These are phyloP conservation scores for Naso thynnoides DNA, from an alignment of 2,797 vertebrate genomes.

Conservation along the genomic window DNA sequence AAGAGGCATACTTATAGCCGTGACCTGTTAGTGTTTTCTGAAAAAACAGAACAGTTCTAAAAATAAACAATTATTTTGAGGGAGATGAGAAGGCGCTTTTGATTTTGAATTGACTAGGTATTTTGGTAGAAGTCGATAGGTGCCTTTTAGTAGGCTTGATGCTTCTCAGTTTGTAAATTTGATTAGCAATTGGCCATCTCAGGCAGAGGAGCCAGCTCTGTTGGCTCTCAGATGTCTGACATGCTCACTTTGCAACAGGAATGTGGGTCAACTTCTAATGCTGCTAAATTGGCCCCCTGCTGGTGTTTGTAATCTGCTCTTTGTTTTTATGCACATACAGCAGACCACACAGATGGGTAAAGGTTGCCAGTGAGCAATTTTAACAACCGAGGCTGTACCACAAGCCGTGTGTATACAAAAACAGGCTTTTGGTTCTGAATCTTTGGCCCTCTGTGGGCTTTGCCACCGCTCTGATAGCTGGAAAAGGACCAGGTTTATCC, in stretches of 20 bases:
- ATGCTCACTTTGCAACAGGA: slow-evolving; percentile 49
- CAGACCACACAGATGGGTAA: slow-evolving; percentile 46
- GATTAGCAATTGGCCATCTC: slow-evolving; percentile 47
- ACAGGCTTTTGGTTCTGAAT: slow-evolving; percentile 52
- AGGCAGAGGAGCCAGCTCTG: slow-evolving; percentile 27
- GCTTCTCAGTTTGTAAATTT: slow-evolving; percentile 1
- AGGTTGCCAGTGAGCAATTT: slow-evolving; percentile 47
- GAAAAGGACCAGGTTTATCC: slow-evolving; percentile 50
- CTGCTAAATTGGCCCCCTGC: slow-evolving; percentile 60
- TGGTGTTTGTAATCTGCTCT: slow-evolving; percentile 62
- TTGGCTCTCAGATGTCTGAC: slow-evolving; percentile 48
- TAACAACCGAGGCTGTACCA: slow-evolving; percentile 45
- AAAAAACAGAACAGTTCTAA: neutral
- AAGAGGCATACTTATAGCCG: slow-evolving; percentile 20
- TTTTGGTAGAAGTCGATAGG: slow-evolving; percentile 10
- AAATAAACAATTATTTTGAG: neutral
- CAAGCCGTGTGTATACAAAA: slow-evolving; percentile 54
- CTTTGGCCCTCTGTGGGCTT: slow-evolving; percentile 39
- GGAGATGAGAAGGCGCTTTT: neutral
- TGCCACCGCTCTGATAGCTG: slow-evolving; percentile 36
- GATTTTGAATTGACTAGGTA: neutral
- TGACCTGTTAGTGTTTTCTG: slow-evolving; percentile 5
- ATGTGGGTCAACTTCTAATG: slow-evolving; percentile 72
- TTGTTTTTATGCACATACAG: slow-evolving; percentile 48
- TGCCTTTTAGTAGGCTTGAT: slow-evolving; percentile 7